Percentiles rank a stretch among this genome's conserved stretches.
phyloP scores from a whole-genome alignment of 2,888 invertebrate species.

The Erannis defoliaria region DNA sequence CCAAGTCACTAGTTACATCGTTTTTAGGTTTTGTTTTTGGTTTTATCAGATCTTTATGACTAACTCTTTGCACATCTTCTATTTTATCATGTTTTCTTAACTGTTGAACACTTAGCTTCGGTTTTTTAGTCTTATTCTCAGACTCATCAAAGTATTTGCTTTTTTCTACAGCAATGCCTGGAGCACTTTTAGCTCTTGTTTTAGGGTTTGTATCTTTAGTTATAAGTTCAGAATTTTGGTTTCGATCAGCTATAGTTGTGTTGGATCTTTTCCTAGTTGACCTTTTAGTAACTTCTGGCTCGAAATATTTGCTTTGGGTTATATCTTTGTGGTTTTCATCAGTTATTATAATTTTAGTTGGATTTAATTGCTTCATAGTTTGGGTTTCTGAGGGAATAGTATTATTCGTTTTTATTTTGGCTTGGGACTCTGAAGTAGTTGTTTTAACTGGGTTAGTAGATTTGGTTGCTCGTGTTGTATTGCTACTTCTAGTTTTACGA shows the following conservation, averaged over 20 bases:
- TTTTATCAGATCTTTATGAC: constrained; percentile 72
- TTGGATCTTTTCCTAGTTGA: constrained; percentile 51
- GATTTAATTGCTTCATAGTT: constrained; percentile 35
- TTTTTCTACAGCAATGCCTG: constrained; percentile 56
- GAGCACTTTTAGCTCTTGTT: constrained; percentile 68
- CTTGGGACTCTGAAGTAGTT: constrained; percentile 9
- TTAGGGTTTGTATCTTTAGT: constrained; percentile 31
- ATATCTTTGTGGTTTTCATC: constrained; percentile 52
- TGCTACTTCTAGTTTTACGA: constrained; percentile 43
- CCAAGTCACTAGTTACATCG: constrained; percentile 81
- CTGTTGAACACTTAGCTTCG: constrained; percentile 49
- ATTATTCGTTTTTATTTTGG: constrained; percentile 18
- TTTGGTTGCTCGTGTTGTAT: not conserved
- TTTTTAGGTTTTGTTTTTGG: constrained; percentile 57
- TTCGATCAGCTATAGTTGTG: constrained; percentile 41
- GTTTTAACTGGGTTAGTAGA: not conserved
- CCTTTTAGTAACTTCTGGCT: constrained; percentile 43
- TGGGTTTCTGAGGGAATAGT: constrained; percentile 10
- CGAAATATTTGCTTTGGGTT: constrained; percentile 68
- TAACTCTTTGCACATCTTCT: constrained; percentile 70
- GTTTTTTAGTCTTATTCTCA: constrained; percentile 48
- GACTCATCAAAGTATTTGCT: constrained; percentile 71
- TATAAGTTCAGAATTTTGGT: constrained; percentile 23
- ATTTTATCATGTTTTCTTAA: constrained; percentile 48
- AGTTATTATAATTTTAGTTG: constrained; percentile 62